Evolutionary conservation across 1,140 invertebrate species (phyloP), one percentile per base, ranked within the genome.

Genomic region (Uloborus diversus): DNA sequence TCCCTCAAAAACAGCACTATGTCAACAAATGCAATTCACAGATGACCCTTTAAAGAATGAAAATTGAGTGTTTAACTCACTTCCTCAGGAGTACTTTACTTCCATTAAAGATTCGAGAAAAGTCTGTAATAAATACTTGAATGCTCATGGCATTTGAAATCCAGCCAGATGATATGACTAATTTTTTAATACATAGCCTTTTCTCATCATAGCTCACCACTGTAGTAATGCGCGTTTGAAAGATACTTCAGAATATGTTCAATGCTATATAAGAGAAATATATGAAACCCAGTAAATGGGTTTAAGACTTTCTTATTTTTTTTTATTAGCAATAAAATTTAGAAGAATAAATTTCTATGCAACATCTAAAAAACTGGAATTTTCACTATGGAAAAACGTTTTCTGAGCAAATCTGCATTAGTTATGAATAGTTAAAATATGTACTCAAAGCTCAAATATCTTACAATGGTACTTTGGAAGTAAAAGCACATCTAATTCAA

Each of bases 401-500:
- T 78, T 78, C 73, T 78, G 73, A 78, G 73, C 73, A 78, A n/a
- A 78, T 78, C 59, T 64, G 73, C 51, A 71, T 64, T 75, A 75
- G 49, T 75, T 75, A 75, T 53, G 37, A 59, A 65, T 78, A 78
- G 73, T 78, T 78, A 78, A 78, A 78, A 78, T 78, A 78, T 65
- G 53, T 78, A 78, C 73, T 78, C 66, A 78, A 64, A 78, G 59
- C 73, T 78, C 73, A 78, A 78, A 78, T 78, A 78, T 78, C 62
- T 51, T 78, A 78, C 62, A 78, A 49, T 78, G 73, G 28, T 78
- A 78, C 73, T 78, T 78, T 78, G 73, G 73, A 78, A 66, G 73
- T 78, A 78, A 78, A 78, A 78, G 73, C 73, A 78, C 59, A 78
- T 28, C 62, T 78, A 78, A 64, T 78, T 78, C 37, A 66, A 78